Conservation (phyloP, 2,888 invertebrate genomes). For the Globia sparganii region DNA sequence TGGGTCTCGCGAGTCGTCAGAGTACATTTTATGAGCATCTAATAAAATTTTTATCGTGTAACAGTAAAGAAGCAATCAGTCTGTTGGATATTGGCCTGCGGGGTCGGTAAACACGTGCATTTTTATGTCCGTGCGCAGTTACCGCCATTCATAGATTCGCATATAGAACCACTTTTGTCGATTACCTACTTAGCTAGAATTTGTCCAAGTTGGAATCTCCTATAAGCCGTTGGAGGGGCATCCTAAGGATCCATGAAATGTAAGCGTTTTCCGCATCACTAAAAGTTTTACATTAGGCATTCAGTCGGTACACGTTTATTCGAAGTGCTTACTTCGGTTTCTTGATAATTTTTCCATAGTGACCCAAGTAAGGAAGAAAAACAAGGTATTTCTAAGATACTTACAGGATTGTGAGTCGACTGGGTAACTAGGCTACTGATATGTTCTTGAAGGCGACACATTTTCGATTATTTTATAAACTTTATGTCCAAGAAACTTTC, state of each 20-base stretch:
- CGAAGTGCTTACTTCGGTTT: conserved; percentile 11
- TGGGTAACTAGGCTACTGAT: background rate
- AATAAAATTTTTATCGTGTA: conserved; percentile 90
- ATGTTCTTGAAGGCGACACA: background rate
- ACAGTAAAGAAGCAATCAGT: conserved; percentile 91
- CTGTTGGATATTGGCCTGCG: conserved; percentile 88
- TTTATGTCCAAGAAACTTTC: background rate
- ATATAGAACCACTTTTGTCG: conserved; percentile 71
- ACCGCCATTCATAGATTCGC: conserved; percentile 79
- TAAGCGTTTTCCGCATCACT: conserved; percentile 22
- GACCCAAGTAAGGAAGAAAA: conserved; percentile 3
- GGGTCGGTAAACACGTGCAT: conserved; percentile 89
- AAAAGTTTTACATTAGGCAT: conserved; percentile 27
- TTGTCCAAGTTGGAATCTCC: conserved; percentile 42
- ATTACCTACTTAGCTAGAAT: conserved; percentile 69
- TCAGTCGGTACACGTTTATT: conserved; percentile 19
- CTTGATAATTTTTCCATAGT: conserved; percentile 13
- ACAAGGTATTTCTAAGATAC: background rate
- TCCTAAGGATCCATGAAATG: conserved; percentile 24
- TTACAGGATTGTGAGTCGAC: background rate
- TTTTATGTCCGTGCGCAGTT: conserved; percentile 85
- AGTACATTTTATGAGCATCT: conserved; percentile 88
- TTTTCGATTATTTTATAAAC: background rate
- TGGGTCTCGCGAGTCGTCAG: conserved; percentile 86
- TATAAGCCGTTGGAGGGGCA: conserved; percentile 16